Evolutionary conservation across 1,140 invertebrate genomes (phyloP).

Genomic region (Megalonaias nervosa): DNA sequence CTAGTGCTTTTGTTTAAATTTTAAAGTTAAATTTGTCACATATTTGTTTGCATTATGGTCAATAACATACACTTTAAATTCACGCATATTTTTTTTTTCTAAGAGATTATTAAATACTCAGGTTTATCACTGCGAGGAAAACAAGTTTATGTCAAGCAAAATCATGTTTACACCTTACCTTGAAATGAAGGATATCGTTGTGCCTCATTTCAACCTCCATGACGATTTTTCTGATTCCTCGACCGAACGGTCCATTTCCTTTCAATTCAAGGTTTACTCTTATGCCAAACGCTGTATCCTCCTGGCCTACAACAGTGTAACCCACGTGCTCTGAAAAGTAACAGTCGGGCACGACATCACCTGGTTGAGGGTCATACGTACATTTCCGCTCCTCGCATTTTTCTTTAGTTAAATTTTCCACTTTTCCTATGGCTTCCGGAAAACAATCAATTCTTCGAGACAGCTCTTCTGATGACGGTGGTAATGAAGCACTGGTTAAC

Average conservation of each 20-base stretch:
- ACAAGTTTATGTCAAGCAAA: too few species aligned
- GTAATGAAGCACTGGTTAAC: neutral
- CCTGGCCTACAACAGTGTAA: slow-evolving; percentile 24
- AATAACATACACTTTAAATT: too few species aligned
- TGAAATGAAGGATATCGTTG: slow-evolving; percentile 47
- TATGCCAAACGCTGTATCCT: slow-evolving; percentile 33
- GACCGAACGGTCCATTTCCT: slow-evolving; percentile 40
- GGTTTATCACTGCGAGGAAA: too few species aligned
- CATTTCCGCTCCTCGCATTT: slow-evolving; percentile 46
- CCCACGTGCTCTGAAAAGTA: slow-evolving; percentile 13
- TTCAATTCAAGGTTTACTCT: slow-evolving; percentile 29
- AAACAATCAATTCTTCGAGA: slow-evolving; percentile 49
- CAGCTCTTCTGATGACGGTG: slow-evolving; percentile 8
- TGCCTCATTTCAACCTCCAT: slow-evolving; percentile 44
- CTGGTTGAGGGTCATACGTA: slow-evolving; percentile 23
- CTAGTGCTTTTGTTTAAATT: too few species aligned
- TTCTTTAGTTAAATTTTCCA: slow-evolving; percentile 33
- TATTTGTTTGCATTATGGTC: too few species aligned
- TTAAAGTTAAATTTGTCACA: too few species aligned
- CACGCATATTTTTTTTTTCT: too few species aligned
- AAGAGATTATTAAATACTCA: too few species aligned
- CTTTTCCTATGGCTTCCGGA: slow-evolving; percentile 39
- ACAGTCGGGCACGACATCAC: slow-evolving; percentile 15
- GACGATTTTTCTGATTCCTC: slow-evolving; percentile 32
- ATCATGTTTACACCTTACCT: slow-evolving; percentile 28